Evolutionary conservation across 2,797 vertebrate species (phyloP).

Genomic region (Psittacula derbiana): DNA sequence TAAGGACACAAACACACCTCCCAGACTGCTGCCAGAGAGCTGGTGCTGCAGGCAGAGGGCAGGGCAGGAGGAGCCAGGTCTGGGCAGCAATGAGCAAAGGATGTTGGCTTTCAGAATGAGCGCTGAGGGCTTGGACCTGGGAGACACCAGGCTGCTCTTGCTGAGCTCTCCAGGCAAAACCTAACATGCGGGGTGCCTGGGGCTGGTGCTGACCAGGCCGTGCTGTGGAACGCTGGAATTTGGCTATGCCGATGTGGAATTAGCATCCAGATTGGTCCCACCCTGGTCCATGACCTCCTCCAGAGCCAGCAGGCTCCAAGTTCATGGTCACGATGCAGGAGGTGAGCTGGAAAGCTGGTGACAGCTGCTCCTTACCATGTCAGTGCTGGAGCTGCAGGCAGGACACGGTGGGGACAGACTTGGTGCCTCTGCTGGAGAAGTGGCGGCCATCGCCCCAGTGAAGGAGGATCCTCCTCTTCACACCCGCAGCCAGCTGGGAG

Average conservation of each 20-base stretch:
- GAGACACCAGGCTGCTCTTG: background rate
- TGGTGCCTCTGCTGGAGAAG: background rate
- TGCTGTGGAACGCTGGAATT: background rate
- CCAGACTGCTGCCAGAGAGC: background rate
- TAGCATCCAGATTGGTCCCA: background rate
- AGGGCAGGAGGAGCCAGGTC: background rate
- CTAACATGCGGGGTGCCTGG: background rate
- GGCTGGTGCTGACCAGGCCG: accelerated
- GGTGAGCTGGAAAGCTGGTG: background rate
- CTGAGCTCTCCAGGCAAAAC: background rate
- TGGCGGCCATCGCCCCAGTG: background rate
- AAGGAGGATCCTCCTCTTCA: slow-evolving; percentile 49
- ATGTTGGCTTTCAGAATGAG: accelerated
- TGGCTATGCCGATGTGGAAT: accelerated
- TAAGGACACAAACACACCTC: background rate
- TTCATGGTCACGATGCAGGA: accelerated
- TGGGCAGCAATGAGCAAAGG: background rate
- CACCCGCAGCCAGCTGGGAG: slow-evolving; percentile 71
- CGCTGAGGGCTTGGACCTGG: background rate
- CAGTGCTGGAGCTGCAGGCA: slow-evolving; percentile 49
- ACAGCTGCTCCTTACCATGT: background rate
- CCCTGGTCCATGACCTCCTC: accelerated
- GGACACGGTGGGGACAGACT: slow-evolving; percentile 49
- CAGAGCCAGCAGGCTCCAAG: accelerated
- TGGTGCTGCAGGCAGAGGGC: background rate